Evolutionary conservation across 2,113 vertebrate genomes (phyloP).

Genomic region (Motacilla tschutschensis): DNA sequence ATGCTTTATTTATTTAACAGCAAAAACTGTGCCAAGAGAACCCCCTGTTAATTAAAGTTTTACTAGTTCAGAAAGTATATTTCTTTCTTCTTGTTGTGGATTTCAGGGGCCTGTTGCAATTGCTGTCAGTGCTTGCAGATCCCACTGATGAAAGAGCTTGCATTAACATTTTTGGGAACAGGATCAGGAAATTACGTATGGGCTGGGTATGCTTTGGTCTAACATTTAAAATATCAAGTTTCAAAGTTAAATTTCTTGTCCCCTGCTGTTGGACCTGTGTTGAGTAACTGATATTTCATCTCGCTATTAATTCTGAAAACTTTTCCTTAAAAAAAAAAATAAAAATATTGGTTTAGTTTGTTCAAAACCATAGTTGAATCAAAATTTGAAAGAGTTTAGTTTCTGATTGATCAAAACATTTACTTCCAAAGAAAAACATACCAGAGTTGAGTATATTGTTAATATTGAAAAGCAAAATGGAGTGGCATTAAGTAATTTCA

Average conservation of each 20-base stretch:
- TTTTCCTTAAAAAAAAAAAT: not conserved
- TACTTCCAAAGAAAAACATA: not conserved
- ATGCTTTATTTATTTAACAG: constrained; percentile 85
- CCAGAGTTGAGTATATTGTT: not conserved
- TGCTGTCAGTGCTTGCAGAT: constrained; percentile 39
- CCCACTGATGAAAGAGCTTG: constrained; percentile 18
- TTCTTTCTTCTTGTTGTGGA: constrained; percentile 34
- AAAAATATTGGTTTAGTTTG: not conserved
- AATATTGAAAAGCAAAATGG: not conserved
- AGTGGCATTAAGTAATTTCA: not conserved
- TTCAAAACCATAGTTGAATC: not conserved
- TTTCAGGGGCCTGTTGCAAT: constrained; percentile 48
- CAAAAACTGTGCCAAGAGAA: constrained; percentile 79
- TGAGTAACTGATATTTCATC: not conserved
- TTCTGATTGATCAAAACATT: not conserved
- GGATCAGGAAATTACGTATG: constrained; percentile 25
- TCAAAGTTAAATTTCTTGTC: not conserved
- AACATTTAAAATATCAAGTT: constrained; percentile 4
- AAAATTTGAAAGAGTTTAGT: not conserved
- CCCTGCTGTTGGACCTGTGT: not conserved
- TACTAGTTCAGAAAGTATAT: constrained; percentile 36
- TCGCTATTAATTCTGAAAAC: not conserved
- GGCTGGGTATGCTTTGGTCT: not conserved
- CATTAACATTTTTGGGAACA: constrained; percentile 26
- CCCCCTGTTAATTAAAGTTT: constrained; percentile 63